Evolutionary conservation across 1,140 invertebrate species (phyloP).

Genomic region (Brachionus paranguensis): DNA sequence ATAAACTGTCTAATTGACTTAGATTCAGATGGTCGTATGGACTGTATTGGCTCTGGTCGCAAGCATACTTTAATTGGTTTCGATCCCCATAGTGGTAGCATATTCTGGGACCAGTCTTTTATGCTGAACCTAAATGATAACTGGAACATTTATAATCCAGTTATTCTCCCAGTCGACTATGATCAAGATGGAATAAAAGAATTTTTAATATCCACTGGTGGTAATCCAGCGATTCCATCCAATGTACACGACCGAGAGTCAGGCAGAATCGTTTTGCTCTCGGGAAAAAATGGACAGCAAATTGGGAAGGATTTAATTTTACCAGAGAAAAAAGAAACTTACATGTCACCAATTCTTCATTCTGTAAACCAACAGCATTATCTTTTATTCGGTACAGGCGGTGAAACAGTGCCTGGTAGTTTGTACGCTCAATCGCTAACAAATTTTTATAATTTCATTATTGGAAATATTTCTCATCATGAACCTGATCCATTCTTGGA

Average conservation of each 20-base stretch:
- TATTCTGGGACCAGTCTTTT: neutral
- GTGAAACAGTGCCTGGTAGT: slow-evolving; percentile 48
- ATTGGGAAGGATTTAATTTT: slow-evolving; percentile 46
- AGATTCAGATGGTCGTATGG: slow-evolving; percentile 46
- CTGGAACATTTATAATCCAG: slow-evolving; percentile 47
- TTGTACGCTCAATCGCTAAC: neutral
- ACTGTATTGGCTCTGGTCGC: slow-evolving; percentile 49
- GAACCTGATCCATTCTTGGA: neutral
- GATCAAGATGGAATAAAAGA: slow-evolving; percentile 48
- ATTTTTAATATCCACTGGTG: slow-evolving; percentile 48
- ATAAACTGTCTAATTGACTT: slow-evolving; percentile 49
- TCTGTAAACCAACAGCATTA: slow-evolving; percentile 42
- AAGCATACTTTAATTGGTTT: slow-evolving; percentile 46
- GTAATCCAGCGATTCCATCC: slow-evolving; percentile 44
- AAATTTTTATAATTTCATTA: neutral
- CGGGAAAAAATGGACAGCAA: slow-evolving; percentile 47
- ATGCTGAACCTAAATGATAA: neutral
- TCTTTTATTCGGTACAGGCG: slow-evolving; percentile 49
- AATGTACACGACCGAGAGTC: slow-evolving; percentile 44
- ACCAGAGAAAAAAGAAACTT: slow-evolving; percentile 48
- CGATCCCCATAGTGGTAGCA: slow-evolving; percentile 45
- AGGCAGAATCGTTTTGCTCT: slow-evolving; percentile 48
- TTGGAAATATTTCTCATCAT: neutral
- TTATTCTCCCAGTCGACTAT: slow-evolving; percentile 45
- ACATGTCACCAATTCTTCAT: slow-evolving; percentile 49